phyloP scores from a whole-genome alignment of 35 echinoderm and acorn worm species.

The Acanthaster planci region DNA sequence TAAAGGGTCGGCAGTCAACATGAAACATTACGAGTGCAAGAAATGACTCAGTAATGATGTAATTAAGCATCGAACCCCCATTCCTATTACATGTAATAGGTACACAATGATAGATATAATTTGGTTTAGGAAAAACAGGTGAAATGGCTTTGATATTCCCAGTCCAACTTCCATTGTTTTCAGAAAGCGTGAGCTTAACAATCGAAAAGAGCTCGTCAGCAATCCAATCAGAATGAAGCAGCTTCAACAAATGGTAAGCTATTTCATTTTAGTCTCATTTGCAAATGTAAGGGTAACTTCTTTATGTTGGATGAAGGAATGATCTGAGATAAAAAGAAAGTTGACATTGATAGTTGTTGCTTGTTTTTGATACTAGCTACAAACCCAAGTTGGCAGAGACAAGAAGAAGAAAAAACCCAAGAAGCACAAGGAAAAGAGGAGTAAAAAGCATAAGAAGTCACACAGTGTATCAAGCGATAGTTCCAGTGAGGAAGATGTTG shows the following conservation, averaged over 20 bases:
- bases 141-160: no score
- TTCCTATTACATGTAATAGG: no score
- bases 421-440: slow-evolving; percentile 66
- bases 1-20: no score
- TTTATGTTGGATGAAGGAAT: neutral
- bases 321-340: neutral
- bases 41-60: no score
- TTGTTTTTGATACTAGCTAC: slow-evolving; percentile 65
- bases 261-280: neutral
- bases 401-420: slow-evolving; percentile 67
- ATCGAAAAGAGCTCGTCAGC: slow-evolving; percentile 79
- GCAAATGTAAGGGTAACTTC: neutral
- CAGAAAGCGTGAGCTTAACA: slow-evolving; percentile 78
- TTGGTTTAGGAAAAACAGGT: no score
- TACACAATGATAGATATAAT: no score
- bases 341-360: neutral
- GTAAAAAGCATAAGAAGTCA: slow-evolving; percentile 68
- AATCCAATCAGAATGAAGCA: slow-evolving; percentile 98
- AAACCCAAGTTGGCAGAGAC: slow-evolving; percentile 62
- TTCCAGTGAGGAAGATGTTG: slow-evolving; percentile 42
- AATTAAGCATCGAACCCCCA: no score
- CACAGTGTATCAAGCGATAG: slow-evolving; percentile 34
- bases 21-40: no score
- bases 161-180: neutral
- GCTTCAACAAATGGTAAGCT: slow-evolving; percentile 83